Evolutionary conservation across 2,888 invertebrate genomes (phyloP), one percentile per base, ranked within the genome.

Genomic region (Atethmia centrago): DNA sequence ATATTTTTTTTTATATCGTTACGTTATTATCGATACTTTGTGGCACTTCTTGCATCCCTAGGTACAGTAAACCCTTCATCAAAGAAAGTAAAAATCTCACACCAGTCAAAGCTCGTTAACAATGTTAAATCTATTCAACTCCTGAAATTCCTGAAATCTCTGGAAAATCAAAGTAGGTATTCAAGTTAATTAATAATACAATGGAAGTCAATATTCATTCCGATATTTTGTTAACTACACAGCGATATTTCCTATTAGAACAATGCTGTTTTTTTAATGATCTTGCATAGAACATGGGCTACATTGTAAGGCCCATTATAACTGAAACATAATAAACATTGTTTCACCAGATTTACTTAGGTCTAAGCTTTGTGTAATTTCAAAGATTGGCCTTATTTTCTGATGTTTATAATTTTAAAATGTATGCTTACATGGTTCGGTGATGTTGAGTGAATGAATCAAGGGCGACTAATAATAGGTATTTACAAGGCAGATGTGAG

Each of bases 171-270:
- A 14, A 16, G 19, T 55, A 36, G 36, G 7, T 8, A 21, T n/a
- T 28, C 1, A 56, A 59, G 36, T 58, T 64, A 19, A 69, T 70
- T 62, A 21, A 45, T 0, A 73, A 82, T 80, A 83, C 47, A 78
- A 76, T 63, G 51, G 31, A 31, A 63, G 14, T 51, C 25, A 71
- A 76, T 76, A 62, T 56, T 56, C n/a, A 31, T 65, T 63, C 14
- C 36, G 10, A 42, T 67, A 53, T 28, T 56, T 56, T 49, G 7
- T 64, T 58, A 47, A 67, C 4, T 58, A 70, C 16, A 66, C 14
- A 47, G 31, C n/a, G 25, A 31, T 51, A 59, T 67, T 71, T 55
- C 47, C 49, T 16, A 71, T 59, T 63, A 63, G 8, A 78, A 59
- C 58, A 67, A 67, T 68, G 61, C 64, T 16, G 31, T 67, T 58